Percentiles rank a stretch among this genome's conserved stretches.
Conservation (phyloP, 2,888 invertebrate genomes). For the Autographa pulchrina region DNA sequence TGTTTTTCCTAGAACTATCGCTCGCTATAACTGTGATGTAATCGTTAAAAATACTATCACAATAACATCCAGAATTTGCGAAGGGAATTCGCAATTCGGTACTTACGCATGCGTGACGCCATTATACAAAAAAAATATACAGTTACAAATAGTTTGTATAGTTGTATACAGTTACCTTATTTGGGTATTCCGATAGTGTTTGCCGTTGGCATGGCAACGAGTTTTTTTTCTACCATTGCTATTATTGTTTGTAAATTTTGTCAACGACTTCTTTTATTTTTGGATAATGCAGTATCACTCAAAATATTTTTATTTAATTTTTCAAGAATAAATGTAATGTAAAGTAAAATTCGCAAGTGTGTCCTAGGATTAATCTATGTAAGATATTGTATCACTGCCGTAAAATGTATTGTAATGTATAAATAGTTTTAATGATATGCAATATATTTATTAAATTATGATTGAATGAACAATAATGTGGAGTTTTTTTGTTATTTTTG, state of each 20-base stretch:
- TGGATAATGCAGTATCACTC: too few species aligned
- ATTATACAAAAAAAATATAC: conserved; percentile 8
- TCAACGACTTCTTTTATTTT: not conserved
- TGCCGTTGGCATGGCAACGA: conserved; percentile 33
- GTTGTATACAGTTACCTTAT: conserved; percentile 39
- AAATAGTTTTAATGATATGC: conserved; percentile 46
- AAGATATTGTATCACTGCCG: conserved; percentile 52
- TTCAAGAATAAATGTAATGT: not conserved
- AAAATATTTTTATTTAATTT: too few species aligned
- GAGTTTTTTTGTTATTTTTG: conserved; percentile 5
- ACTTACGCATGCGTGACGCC: conserved; percentile 36
- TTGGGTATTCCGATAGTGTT: conserved; percentile 53
- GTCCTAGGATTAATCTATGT: conserved; percentile 20
- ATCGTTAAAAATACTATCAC: not conserved
- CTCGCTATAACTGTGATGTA: not conserved
- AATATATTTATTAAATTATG: conserved; percentile 59
- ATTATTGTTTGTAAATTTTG: conserved; percentile 35
- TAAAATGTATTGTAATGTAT: conserved; percentile 52
- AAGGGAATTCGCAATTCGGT: conserved; percentile 10
- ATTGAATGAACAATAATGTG: conserved; percentile 32
- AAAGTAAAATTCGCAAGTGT: conserved; percentile 25
- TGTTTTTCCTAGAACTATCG: not conserved
- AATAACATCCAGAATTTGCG: conserved; percentile 16
- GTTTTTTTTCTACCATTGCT: conserved; percentile 33
- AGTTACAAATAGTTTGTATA: conserved; percentile 1